Evolutionary conservation across 2,888 invertebrate genomes (phyloP).

Genomic region (Cynaeus angustus): DNA sequence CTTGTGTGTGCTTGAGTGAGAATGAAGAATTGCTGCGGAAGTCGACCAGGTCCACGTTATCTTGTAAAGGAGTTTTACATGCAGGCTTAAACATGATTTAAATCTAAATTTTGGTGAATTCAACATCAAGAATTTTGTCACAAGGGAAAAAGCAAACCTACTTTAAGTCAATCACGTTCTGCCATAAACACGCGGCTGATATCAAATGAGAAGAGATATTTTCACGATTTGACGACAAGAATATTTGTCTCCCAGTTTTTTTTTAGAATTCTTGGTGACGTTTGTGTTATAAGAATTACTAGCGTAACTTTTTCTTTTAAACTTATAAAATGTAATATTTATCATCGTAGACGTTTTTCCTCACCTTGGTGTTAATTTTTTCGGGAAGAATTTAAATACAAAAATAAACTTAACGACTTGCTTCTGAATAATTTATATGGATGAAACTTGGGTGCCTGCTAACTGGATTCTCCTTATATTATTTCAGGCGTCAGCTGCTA

Average conservation of each 20-base stretch:
- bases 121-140: constrained; percentile 10
- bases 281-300: no score
- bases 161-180: constrained; percentile 38
- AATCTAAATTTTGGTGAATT: constrained; percentile 18
- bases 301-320: no score
- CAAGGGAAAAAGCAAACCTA: constrained; percentile 29
- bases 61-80: constrained; percentile 52
- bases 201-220: constrained; percentile 36
- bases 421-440: constrained; percentile 48
- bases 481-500: constrained; percentile 59
- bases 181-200: constrained; percentile 30
- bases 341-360: not conserved
- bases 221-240: constrained; percentile 18
- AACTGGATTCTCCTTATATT: constrained; percentile 46
- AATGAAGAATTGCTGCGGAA: constrained; percentile 54
- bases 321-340: not conserved
- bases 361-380: constrained; percentile 39
- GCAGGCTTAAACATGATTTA: constrained; percentile 54
- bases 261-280: no score
- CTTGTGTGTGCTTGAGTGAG: constrained; percentile 47
- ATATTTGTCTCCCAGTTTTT: constrained; percentile 27
- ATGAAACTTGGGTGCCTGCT: constrained; percentile 33
- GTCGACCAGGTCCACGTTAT: constrained; percentile 51
- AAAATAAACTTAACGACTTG: constrained; percentile 45
- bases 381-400: constrained; percentile 36